phyloP scores from a whole-genome alignment of 2,888 invertebrate species.

The Drosophila anceps region DNA sequence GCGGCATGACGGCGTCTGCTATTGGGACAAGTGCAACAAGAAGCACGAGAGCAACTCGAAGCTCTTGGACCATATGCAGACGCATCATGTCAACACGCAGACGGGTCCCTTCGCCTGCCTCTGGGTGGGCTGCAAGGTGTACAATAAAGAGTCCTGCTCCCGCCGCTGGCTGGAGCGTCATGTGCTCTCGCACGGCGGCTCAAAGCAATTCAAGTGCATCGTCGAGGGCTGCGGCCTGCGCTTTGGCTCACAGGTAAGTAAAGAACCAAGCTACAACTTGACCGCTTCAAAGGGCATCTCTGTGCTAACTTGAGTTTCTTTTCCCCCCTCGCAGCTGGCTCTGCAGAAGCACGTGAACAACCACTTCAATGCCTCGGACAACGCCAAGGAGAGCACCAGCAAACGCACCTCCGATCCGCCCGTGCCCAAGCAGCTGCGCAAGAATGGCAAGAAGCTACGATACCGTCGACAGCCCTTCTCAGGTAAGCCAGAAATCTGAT shows the following conservation, averaged over 20 bases:
- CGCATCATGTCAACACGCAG: slow-evolving; percentile 94
- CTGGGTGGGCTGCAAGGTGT: slow-evolving; percentile 98
- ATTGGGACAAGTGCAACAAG: slow-evolving; percentile 93
- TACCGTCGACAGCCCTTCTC: slow-evolving; percentile 95
- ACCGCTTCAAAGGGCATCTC: background rate
- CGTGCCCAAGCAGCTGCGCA: slow-evolving; percentile 91
- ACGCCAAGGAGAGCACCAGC: slow-evolving; percentile 85
- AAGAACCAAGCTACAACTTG: background rate
- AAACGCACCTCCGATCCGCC: slow-evolving; percentile 91
- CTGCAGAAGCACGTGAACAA: slow-evolving; percentile 97
- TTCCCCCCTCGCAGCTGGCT: slow-evolving; percentile 85
- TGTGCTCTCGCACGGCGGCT: slow-evolving; percentile 95
- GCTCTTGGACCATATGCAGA: slow-evolving; percentile 94
- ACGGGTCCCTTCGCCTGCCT: slow-evolving; percentile 94
- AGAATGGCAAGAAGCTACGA: slow-evolving; percentile 95
- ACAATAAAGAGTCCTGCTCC: slow-evolving; percentile 95
- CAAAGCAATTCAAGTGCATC: slow-evolving; percentile 97
- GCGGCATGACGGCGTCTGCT: slow-evolving; percentile 88
- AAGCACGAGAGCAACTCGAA: slow-evolving; percentile 92
- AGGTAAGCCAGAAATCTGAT: slow-evolving; percentile 87
- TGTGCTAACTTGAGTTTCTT: background rate
- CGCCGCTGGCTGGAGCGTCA: slow-evolving; percentile 97
- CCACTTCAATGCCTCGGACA: slow-evolving; percentile 90
- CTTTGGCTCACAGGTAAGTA: slow-evolving; percentile 93
- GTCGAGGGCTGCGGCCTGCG: slow-evolving; percentile 96